Base-by-base conservation (phyloP, 2,113 vertebrate genomes). In the Microcebus murinus region DNA sequence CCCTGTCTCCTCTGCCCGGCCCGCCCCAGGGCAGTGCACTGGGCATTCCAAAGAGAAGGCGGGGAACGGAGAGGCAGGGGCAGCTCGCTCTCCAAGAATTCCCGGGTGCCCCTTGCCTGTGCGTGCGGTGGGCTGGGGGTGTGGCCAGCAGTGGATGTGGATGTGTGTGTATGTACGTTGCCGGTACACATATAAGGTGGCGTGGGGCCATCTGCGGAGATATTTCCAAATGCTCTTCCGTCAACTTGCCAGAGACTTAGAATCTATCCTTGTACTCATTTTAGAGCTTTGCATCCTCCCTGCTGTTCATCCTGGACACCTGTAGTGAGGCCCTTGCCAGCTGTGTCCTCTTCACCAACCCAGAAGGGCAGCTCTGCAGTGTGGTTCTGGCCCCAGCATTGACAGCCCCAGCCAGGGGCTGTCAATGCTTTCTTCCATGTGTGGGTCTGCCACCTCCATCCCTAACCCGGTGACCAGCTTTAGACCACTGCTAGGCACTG, bases 401-500 rank as follows among this genome's bases (percentile, higher is more conserved):
- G 39, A 39, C 39, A 39, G 39, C 39, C 39, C 39, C 39, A 11
- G 39, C 48, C 50, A n/a, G 81, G 0, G 74, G 79, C 31, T 17
- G n/a, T 8, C 2, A 1, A 0, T 34, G 81, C 87, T 92, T 67
- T 42, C n/a, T 20, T 95, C 1, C 21, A 36, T 36, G 65, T 68
- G 15, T 21, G 50, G 39, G 10, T 73, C 50, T 42, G 57, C 36
- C 21, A 11, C 59, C 57, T 87, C 61, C 11, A 17, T 59, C 34
- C 65, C 67, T 86, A 31, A 39, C 39, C 0, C 0, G 0, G 31
- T 27, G 48, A 25, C 42, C 45, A 59, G 36, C 80, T 71, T 4
- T 87, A 96, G 83, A n/a, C 84, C 45, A 7, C 3, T 45, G 0
- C 0, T 0, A 57, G 77, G 83, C 17, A 77, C 87, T 81, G 29